phyloP scores from a whole-genome alignment of 2,888 invertebrate genomes.

The Nymphalis urticae region DNA sequence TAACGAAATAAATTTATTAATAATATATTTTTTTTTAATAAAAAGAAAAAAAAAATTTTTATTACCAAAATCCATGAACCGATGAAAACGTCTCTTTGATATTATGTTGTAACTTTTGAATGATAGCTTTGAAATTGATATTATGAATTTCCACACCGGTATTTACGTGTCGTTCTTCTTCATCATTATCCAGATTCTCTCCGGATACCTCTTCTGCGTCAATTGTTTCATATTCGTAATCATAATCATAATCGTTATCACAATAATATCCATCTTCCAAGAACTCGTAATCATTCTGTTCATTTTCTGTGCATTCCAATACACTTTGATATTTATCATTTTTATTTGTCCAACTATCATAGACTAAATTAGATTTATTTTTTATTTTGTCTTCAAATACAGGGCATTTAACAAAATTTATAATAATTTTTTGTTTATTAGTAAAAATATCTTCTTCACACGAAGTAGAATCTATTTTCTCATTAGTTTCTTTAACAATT shows the following conservation, averaged over 20 bases:
- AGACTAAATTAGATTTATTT: constrained; percentile 28
- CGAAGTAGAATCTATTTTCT: constrained; percentile 1
- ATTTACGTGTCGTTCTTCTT: background rate
- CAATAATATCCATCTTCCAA: constrained; percentile 30
- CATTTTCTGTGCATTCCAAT: constrained; percentile 20
- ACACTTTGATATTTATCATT: constrained; percentile 7
- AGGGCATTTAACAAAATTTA: constrained; percentile 49
- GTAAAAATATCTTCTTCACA: background rate
- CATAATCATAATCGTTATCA: constrained; percentile 11
- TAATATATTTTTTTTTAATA: constrained; percentile 1
- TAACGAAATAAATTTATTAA: constrained; percentile 26
- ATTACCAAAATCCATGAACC: constrained; percentile 55
- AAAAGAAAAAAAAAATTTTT: constrained; percentile 15
- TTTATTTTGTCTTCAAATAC: constrained; percentile 50
- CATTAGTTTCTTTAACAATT: background rate
- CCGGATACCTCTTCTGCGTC: background rate
- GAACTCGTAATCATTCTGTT: constrained; percentile 18
- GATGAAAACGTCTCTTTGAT: constrained; percentile 46
- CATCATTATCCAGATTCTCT: background rate
- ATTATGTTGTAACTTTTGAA: constrained; percentile 45
- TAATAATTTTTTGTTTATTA: constrained; percentile 48
- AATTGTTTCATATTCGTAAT: constrained; percentile 3
- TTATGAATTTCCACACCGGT: constrained; percentile 26
- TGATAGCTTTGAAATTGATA: constrained; percentile 44
- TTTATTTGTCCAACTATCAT: constrained; percentile 18